Conservation (phyloP, 1,140 invertebrate genomes). For the Oryzaephilus surinamensis region DNA sequence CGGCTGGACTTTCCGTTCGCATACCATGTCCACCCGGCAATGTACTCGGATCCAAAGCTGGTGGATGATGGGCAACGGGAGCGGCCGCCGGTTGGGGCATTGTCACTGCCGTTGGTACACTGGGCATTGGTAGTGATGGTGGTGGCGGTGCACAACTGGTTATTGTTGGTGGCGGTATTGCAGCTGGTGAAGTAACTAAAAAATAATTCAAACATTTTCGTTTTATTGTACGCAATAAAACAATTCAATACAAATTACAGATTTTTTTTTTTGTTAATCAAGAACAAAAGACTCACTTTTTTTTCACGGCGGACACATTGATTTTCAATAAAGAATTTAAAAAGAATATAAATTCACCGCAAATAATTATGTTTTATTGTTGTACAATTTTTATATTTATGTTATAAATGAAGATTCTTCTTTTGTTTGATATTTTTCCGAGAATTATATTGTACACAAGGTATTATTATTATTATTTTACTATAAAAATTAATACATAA, state of each 20-base stretch:
- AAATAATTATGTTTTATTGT: too few species aligned
- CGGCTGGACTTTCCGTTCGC: constrained; percentile 37
- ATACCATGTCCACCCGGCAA: constrained; percentile 17
- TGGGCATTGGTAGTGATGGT: constrained; percentile 19
- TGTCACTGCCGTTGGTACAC: constrained; percentile 21
- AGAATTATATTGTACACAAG: too few species aligned
- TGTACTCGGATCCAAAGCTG: constrained; percentile 23
- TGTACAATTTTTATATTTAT: too few species aligned
- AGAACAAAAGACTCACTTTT: too few species aligned
- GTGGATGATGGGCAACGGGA: constrained; percentile 29
- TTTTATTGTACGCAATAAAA: not conserved
- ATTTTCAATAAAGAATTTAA: too few species aligned
- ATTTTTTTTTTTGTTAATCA: not conserved
- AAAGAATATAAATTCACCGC: too few species aligned
- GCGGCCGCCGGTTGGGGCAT: constrained; percentile 32
- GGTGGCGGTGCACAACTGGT: constrained; percentile 15
- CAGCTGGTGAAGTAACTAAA: constrained; percentile 9
- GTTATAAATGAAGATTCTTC: too few species aligned
- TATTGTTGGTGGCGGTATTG: constrained; percentile 11
- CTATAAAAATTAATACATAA: too few species aligned
- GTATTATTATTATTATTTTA: too few species aligned
- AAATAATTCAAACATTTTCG: not conserved
- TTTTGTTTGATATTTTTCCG: too few species aligned
- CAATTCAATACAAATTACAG: not conserved
- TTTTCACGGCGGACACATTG: too few species aligned